Evolutionary conservation across 2,888 invertebrate species (phyloP).

Genomic region (Chaetogeoica ovagalla): DNA sequence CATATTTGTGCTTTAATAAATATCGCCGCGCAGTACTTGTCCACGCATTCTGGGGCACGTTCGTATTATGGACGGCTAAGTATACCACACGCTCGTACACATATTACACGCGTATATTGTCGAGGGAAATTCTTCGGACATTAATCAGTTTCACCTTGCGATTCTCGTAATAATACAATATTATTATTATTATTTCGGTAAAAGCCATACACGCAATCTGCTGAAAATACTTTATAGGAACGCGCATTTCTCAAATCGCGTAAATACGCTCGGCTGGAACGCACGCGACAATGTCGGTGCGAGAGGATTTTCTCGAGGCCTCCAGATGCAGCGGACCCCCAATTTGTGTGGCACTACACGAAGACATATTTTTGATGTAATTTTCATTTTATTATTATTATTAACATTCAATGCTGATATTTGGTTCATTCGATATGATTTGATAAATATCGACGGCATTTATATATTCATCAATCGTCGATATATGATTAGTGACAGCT

Average conservation of each 20-base stretch:
- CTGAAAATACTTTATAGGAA: background rate
- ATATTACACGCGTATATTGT: background rate
- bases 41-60: background rate
- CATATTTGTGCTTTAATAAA: constrained; percentile 54
- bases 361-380: too few relatives aligned
- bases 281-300: too few relatives aligned
- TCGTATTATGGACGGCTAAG: background rate
- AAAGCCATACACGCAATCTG: background rate
- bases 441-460: too few relatives aligned
- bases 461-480: too few relatives aligned
- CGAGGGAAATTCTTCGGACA: constrained; percentile 20
- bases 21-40: constrained; percentile 4
- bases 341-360: too few relatives aligned
- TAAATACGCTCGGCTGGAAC: background rate
- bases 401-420: too few relatives aligned
- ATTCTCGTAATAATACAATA: background rate
- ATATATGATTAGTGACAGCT: too few relatives aligned
- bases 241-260: background rate
- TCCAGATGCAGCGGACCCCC: too few relatives aligned
- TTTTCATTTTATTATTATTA: too few relatives aligned
- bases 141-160: constrained; percentile 36
- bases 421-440: too few relatives aligned
- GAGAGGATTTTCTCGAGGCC: too few relatives aligned
- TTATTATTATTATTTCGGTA: background rate
- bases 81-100: background rate